Percentiles rank a stretch among this genome's conserved stretches.
Conservation (phyloP, 2,888 invertebrate genomes). For the Rhingia campestris region DNA sequence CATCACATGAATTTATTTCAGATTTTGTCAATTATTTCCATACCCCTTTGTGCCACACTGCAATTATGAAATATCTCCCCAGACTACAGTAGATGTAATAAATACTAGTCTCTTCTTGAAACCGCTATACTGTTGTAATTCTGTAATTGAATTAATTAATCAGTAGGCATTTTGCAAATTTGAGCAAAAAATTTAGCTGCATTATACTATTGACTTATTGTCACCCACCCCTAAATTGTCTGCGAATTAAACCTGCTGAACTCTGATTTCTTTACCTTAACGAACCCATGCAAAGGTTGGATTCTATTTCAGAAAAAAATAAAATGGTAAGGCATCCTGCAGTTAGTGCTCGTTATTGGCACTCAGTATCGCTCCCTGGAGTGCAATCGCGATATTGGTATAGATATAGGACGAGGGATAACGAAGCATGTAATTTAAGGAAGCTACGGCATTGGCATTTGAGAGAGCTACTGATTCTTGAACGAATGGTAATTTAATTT, state of each 20-base stretch:
- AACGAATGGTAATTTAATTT: constrained; percentile 67
- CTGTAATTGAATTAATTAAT: constrained; percentile 61
- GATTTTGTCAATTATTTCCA: too few species aligned
- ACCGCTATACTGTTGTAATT: constrained; percentile 36
- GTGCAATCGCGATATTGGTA: constrained; percentile 77
- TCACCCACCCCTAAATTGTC: constrained; percentile 38
- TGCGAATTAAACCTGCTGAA: constrained; percentile 71
- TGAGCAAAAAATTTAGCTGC: constrained; percentile 1
- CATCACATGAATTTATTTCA: too few species aligned
- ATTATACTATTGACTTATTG: neutral
- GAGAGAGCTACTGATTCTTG: constrained; percentile 51
- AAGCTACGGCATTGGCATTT: constrained; percentile 31
- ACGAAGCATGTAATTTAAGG: constrained; percentile 70
- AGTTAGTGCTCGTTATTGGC: constrained; percentile 66
- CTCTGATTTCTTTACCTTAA: constrained; percentile 72
- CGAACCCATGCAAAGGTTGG: constrained; percentile 24
- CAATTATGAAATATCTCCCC: too few species aligned
- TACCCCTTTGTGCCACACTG: too few species aligned
- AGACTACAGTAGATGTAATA: neutral
- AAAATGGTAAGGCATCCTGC: constrained; percentile 22
- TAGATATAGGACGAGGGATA: constrained; percentile 56
- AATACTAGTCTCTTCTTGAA: neutral
- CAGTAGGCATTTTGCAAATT: constrained; percentile 44
- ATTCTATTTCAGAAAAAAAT: constrained; percentile 11
- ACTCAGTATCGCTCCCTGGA: constrained; percentile 78